Percentiles rank a stretch among this genome's conserved stretches.
These are phyloP conservation scores for Miichthys miiuy DNA, from an alignment of 2,797 vertebrate species.

Conservation along the genomic window DNA sequence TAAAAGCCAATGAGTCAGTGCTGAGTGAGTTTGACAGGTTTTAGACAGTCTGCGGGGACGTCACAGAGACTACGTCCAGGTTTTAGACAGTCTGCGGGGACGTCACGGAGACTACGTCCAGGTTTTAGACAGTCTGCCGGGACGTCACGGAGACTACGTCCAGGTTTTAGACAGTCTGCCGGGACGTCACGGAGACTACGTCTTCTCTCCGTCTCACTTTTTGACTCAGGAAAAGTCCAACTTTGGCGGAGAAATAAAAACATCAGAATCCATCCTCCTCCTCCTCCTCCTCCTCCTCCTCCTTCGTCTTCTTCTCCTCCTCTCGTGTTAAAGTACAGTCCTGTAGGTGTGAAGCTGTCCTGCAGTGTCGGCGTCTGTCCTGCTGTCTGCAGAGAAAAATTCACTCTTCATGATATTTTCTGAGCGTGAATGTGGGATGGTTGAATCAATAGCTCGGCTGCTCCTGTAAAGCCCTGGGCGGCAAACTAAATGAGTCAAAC, in stretches of 20 bases:
- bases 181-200: no score
- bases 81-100: no score
- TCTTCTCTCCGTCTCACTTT: background rate
- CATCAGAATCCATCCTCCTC: background rate
- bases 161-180: no score
- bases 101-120: no score
- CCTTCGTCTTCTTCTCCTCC: background rate
- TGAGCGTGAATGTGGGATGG: slow-evolving; percentile 42
- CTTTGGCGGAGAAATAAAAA: slow-evolving; percentile 4
- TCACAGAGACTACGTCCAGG: no score
- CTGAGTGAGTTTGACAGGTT: slow-evolving; percentile 13
- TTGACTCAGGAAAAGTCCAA: slow-evolving; percentile 3
- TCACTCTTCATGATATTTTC: slow-evolving; percentile 41
- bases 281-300: background rate
- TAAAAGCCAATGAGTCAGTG: slow-evolving; percentile 39
- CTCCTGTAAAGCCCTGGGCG: slow-evolving; percentile 30
- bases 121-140: no score
- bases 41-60: no score
- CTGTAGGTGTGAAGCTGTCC: slow-evolving; percentile 40
- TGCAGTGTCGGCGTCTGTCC: slow-evolving; percentile 24
- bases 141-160: no score
- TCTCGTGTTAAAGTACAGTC: background rate
- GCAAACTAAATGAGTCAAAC: slow-evolving; percentile 43
- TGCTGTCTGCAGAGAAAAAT: slow-evolving; percentile 14
- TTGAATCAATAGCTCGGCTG: slow-evolving; percentile 41